Evolutionary conservation across 2,888 invertebrate genomes (phyloP).

Genomic region (Eupithecia inturbata): DNA sequence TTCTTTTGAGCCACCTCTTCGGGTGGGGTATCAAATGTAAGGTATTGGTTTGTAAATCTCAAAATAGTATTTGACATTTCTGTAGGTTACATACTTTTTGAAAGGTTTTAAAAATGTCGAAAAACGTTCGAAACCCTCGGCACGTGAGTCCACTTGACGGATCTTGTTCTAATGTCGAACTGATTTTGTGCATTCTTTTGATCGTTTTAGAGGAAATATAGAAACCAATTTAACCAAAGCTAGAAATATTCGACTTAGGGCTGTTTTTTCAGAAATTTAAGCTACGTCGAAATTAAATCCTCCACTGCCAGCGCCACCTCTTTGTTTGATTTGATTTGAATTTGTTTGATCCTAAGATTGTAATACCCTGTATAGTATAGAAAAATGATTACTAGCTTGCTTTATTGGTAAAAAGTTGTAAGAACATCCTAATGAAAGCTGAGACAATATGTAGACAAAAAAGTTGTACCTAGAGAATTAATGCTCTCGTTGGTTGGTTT

Average conservation of each 20-base stretch:
- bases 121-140: no score
- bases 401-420: not conserved
- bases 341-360: not conserved
- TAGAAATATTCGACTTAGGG: not conserved
- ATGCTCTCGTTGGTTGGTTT: conserved; percentile 61
- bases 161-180: no score
- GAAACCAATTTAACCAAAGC: not conserved
- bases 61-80: no score
- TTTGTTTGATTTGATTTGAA: no score
- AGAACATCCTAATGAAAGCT: conserved; percentile 48
- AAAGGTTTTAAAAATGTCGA: no score
- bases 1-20: no score
- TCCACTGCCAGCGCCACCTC: not conserved
- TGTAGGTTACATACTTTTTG: no score
- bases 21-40: no score
- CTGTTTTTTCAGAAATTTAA: not conserved
- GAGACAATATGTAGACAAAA: conserved; percentile 56
- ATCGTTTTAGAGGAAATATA: not conserved
- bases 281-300: not conserved
- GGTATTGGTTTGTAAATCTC: no score
- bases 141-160: no score
- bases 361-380: not conserved
- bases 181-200: not conserved
- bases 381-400: not conserved
- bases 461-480: conserved; percentile 53